Conservation (phyloP, 2,113 vertebrate genomes). For the Antidorcas marsupialis region DNA sequence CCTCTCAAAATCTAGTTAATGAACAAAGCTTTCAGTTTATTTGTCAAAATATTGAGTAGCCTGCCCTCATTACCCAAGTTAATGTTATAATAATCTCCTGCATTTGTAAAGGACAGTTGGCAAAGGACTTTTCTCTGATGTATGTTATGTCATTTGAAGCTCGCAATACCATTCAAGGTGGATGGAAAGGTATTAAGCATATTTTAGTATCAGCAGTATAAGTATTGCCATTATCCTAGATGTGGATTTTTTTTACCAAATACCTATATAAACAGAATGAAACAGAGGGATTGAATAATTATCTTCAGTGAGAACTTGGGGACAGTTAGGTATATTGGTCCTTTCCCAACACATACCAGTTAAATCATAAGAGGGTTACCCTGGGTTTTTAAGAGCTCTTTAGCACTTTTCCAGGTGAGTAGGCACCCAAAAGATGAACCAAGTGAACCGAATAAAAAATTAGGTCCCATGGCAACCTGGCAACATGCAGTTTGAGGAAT, state of each 20-base stretch:
- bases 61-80: neutral
- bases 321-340: neutral
- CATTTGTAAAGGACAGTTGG: neutral
- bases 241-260: neutral
- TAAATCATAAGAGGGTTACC: neutral
- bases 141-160: neutral
- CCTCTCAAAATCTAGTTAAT: neutral
- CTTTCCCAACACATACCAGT: neutral
- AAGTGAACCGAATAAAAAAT: neutral
- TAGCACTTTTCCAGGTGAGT: neutral
- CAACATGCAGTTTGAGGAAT: neutral
- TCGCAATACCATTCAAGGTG: neutral
- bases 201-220: neutral
- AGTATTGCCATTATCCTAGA: neutral
- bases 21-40: neutral
- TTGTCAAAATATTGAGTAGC: neutral
- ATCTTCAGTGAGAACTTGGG: neutral
- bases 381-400: neutral
- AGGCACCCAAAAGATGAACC: neutral
- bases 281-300: neutral
- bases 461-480: neutral
- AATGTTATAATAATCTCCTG: neutral
- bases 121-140: slow-evolving; percentile 2
- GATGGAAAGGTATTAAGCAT: neutral
- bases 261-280: neutral